Percentiles rank a stretch among this genome's conserved stretches.
Evolutionary conservation across 2,888 invertebrate genomes (phyloP).

Genomic region (Crepidodera aurea): DNA sequence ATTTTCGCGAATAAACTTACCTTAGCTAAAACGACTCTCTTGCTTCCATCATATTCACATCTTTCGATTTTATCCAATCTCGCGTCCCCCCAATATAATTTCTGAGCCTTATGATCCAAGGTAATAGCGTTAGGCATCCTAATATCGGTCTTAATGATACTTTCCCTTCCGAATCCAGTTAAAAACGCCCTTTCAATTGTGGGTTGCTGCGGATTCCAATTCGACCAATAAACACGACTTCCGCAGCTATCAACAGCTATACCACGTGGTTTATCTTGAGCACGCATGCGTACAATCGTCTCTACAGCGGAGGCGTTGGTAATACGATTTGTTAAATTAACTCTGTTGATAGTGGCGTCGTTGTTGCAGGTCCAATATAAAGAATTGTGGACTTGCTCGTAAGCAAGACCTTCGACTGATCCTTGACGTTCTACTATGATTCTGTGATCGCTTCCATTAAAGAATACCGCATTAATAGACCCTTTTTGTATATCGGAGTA

Average conservation of each 20-base stretch:
- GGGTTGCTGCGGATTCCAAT: constrained; percentile 85
- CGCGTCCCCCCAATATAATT: constrained; percentile 88
- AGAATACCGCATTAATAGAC: constrained; percentile 81
- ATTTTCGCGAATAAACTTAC: constrained; percentile 18
- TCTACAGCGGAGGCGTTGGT: constrained; percentile 60
- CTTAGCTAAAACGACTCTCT: constrained; percentile 72
- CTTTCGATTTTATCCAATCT: constrained; percentile 85
- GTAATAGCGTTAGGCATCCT: constrained; percentile 87
- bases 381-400: constrained; percentile 71
- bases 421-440: constrained; percentile 79
- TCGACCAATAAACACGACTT: constrained; percentile 85
- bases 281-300: constrained; percentile 70
- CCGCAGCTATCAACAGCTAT: constrained; percentile 85
- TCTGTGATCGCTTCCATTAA: constrained; percentile 79
- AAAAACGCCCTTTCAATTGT: constrained; percentile 78
- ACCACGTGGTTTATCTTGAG: constrained; percentile 82
- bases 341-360: constrained; percentile 75
- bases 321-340: constrained; percentile 63
- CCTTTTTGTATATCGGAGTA: constrained; percentile 91
- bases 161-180: constrained; percentile 67
- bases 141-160: constrained; percentile 80
- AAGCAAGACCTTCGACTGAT: constrained; percentile 87
- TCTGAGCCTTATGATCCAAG: constrained; percentile 76
- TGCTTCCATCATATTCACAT: constrained; percentile 80
- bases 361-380: constrained; percentile 89